Evolutionary conservation across 2,888 invertebrate species (phyloP), one percentile per base, ranked within the genome.

Genomic region (Ctenicera cuprea): DNA sequence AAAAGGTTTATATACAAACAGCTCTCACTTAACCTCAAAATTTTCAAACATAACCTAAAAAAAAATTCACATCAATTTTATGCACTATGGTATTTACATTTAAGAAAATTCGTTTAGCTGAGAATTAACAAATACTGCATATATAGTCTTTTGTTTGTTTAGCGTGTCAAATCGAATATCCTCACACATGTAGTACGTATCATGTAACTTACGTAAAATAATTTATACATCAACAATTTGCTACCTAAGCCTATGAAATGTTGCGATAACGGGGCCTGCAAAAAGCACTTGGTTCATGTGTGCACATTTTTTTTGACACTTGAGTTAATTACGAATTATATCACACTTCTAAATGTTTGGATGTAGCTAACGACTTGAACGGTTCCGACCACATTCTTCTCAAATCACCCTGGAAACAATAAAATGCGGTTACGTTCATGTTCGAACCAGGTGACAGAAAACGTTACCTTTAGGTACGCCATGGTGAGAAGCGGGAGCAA

Each of bases 361-460:
- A 92, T 84, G 92, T 91, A 84, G 92, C 91, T 83, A 95, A 93
- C 81, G 94, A 90, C 88, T 95, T 95, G 88, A 97, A 97, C 79
- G 97, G 97, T 88, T 97, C 98, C 85, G 96, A 96, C 98, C 98
- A 98, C 98, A 98, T 98, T 83, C 97, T 92, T 86, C 97, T 90
- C 82, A 98, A 90, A 89, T 98, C 98, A 79, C 98, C 98, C 97
- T 98, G 88, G 26, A 7, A 89, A 78, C 14, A 20, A 14, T 3
- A 37, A 3, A 48, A 11, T 4, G 11, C 2, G 7, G 7, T 18
- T 16, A 16, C 20, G 48, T 41, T 41, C 1, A 7, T n/a, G 14
- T 3, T 14, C 7, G 7, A 41, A 14, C 14, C 1, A 41, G n/a
- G 7, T 20, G 4, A 48, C 43, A 45, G 7, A 26, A 5, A 22